A percentile compares a stretch with the other conserved stretches of the same genome.
Conservation (phyloP, 2,888 invertebrate genomes). For the Tethea ocularis region DNA sequence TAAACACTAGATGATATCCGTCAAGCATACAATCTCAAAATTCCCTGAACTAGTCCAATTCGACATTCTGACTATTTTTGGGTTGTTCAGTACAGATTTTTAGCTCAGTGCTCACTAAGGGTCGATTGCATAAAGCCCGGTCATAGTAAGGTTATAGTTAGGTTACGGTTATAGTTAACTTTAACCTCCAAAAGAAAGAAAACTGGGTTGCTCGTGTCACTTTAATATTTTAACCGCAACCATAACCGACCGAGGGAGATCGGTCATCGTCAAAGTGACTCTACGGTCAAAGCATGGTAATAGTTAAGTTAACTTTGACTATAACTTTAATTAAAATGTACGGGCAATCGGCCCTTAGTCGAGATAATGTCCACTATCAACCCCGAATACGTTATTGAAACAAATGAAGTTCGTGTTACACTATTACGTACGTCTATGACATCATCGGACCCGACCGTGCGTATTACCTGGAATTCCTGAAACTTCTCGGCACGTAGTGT, state of each 20-base stretch:
- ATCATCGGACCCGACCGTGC: not conserved
- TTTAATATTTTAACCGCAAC: too few species aligned
- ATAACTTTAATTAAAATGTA: too few species aligned
- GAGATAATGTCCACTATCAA: not conserved
- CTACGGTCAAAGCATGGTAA: too few species aligned
- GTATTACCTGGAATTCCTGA: slow-evolving; percentile 3
- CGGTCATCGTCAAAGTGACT: too few species aligned
- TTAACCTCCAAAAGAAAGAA: too few species aligned
- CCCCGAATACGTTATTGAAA: not conserved
- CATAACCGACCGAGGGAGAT: too few species aligned
- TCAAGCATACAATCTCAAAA: not conserved
- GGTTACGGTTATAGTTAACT: too few species aligned
- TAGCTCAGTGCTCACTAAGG: not conserved
- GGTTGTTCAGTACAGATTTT: not conserved
- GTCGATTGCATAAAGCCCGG: too few species aligned
- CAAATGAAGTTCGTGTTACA: not conserved
- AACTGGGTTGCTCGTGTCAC: too few species aligned
- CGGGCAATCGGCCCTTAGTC: too few species aligned
- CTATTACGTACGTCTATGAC: not conserved
- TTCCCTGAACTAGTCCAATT: not conserved
- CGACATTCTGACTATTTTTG: not conserved
- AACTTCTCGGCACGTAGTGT: not conserved
- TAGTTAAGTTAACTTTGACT: too few species aligned
- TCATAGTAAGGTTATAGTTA: too few species aligned
- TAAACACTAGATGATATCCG: not conserved